Evolutionary conservation across 2,797 vertebrate genomes (phyloP).

Genomic region (Amphiprion clarkii): DNA sequence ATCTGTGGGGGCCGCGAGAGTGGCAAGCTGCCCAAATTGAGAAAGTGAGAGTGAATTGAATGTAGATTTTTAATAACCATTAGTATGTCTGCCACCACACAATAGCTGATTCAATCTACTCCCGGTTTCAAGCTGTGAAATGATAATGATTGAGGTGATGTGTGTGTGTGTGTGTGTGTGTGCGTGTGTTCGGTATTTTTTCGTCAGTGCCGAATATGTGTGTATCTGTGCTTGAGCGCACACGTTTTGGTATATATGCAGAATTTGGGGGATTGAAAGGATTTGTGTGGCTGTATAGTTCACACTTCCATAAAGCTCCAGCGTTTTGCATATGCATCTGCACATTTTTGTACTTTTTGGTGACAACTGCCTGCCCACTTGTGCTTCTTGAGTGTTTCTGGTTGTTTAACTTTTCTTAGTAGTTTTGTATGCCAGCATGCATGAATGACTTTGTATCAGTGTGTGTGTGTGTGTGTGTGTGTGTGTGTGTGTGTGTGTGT

Average conservation of each 20-base stretch:
- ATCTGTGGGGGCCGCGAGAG: slow-evolving; percentile 45
- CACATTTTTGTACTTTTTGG: slow-evolving; percentile 60
- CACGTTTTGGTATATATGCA: slow-evolving; percentile 53
- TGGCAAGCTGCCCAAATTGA: slow-evolving; percentile 51
- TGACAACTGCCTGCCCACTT: slow-evolving; percentile 72
- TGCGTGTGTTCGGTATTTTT: background rate
- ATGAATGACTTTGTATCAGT: slow-evolving; percentile 69
- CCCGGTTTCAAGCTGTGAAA: slow-evolving; percentile 46
- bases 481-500: slow-evolving; percentile 10
- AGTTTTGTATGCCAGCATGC: slow-evolving; percentile 76
- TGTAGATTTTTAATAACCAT: slow-evolving; percentile 67
- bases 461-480: slow-evolving; percentile 50
- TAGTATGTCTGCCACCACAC: slow-evolving; percentile 44
- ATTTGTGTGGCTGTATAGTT: slow-evolving; percentile 64
- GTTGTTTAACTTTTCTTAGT: slow-evolving; percentile 81
- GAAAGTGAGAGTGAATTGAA: slow-evolving; percentile 54
- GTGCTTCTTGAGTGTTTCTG: slow-evolving; percentile 77
- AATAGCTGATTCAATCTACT: slow-evolving; percentile 53
- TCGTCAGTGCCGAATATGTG: slow-evolving; percentile 5
- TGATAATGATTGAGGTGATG: slow-evolving; percentile 50
- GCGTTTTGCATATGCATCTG: slow-evolving; percentile 73
- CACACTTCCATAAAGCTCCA: slow-evolving; percentile 57
- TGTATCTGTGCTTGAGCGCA: slow-evolving; percentile 34
- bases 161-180: slow-evolving; percentile 9
- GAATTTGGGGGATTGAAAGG: slow-evolving; percentile 64